A percentile compares a stretch with the other conserved stretches of the same genome.
Conservation (phyloP, 2,888 invertebrate species). For the Eugnorisma glareosa region DNA sequence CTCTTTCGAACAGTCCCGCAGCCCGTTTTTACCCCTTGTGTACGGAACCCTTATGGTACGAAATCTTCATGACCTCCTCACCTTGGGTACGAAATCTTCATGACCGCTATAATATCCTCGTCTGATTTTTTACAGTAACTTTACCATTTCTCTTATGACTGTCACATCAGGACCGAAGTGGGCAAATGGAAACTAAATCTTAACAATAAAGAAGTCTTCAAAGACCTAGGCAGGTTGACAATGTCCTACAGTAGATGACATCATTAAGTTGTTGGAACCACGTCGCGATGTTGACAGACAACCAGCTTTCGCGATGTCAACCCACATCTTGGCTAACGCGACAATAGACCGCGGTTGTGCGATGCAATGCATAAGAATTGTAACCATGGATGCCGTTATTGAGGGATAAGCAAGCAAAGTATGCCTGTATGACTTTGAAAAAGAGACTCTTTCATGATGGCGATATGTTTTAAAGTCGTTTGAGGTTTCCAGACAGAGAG, state of each 20-base stretch:
- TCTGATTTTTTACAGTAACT: not conserved
- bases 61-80: too few species aligned
- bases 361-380: constrained; percentile 57
- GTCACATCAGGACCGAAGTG: not conserved
- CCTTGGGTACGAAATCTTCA: too few species aligned
- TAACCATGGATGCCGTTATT: not conserved
- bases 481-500: not conserved
- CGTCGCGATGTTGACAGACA: constrained; percentile 81
- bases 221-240: constrained; percentile 52
- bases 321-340: constrained; percentile 78
- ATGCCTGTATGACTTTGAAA: not conserved
- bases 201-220: constrained; percentile 48
- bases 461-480: not conserved
- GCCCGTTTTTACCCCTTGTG: too few species aligned
- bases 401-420: not conserved
- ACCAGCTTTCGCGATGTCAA: constrained; percentile 85
- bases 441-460: not conserved
- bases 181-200: constrained; percentile 4
- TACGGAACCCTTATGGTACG: too few species aligned
- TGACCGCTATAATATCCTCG: not conserved
- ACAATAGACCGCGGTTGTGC: constrained; percentile 68
- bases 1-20: too few species aligned
- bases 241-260: constrained; percentile 58
- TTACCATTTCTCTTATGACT: not conserved
- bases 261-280: constrained; percentile 79